phyloP scores from a whole-genome alignment of 2,888 invertebrate species.

The Tetropium fuscum region DNA sequence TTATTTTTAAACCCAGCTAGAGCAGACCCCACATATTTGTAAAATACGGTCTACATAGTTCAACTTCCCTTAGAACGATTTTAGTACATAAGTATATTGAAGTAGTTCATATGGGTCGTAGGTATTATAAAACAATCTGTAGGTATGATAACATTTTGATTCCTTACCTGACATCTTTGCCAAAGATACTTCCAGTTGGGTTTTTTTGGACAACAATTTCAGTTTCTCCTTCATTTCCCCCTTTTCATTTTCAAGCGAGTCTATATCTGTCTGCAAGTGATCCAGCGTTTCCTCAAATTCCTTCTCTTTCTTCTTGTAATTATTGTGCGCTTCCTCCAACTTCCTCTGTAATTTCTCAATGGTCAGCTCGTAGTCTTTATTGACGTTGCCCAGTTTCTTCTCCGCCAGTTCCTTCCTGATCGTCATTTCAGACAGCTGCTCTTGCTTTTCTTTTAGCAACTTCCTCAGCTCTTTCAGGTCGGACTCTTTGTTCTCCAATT shows the following conservation, averaged over 20 bases:
- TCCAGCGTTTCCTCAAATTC: conserved; percentile 98
- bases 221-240: conserved; percentile 91
- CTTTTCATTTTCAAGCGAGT: conserved; percentile 90
- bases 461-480: conserved; percentile 92
- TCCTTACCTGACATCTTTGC: conserved; percentile 40
- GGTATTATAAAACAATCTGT: too few species aligned
- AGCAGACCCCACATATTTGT: too few species aligned
- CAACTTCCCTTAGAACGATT: too few species aligned
- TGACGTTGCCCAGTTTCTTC: conserved; percentile 82
- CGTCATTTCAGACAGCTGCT: conserved; percentile 92
- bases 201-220: conserved; percentile 82
- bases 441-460: conserved; percentile 90
- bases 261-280: conserved; percentile 94
- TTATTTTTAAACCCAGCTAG: too few species aligned
- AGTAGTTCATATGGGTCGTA: too few species aligned
- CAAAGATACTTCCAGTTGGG: conserved; percentile 63
- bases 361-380: conserved; percentile 84
- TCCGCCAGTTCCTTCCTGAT: conserved; percentile 93
- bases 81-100: too few species aligned
- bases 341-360: conserved; percentile 87
- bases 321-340: conserved; percentile 86
- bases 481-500: conserved; percentile 92
- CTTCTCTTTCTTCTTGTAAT: conserved; percentile 90
- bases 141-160: not conserved
- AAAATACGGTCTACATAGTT: too few species aligned